Conservation (phyloP, 2,888 invertebrate genomes). For the Chelonus formosanus region DNA sequence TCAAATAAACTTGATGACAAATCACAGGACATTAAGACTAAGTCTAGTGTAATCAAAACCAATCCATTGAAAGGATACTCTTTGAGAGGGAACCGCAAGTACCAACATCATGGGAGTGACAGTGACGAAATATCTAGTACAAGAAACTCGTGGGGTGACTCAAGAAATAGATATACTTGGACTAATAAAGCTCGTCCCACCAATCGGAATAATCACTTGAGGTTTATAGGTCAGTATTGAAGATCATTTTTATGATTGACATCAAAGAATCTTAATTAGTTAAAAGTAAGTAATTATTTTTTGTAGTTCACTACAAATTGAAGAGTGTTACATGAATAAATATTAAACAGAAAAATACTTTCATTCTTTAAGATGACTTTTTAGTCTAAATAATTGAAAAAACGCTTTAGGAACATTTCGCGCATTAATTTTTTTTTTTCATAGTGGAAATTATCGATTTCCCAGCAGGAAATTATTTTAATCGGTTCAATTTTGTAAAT, state of each 20-base stretch:
- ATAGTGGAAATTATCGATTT: no score
- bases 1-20: constrained; percentile 20
- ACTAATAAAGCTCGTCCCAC: constrained; percentile 26
- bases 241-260: no score
- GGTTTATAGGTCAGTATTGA: constrained; percentile 37
- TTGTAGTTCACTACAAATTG: background rate
- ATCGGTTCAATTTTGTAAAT: no score
- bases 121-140: constrained; percentile 34
- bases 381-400: no score
- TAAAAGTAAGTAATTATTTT: background rate
- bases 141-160: constrained; percentile 27
- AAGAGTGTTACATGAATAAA: no score
- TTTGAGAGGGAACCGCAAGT: constrained; percentile 39
- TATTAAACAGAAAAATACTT: no score
- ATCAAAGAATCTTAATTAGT: background rate
- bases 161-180: constrained; percentile 35
- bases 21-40: constrained; percentile 5
- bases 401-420: no score
- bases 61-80: constrained; percentile 12
- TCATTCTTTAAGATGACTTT: no score
- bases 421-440: no score
- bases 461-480: no score
- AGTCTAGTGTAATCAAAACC: constrained; percentile 23
- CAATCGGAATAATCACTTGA: constrained; percentile 38
- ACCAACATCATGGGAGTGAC: constrained; percentile 33